Evolutionary conservation across 92 coral and sea anemone genomes (phyloP).

Genomic region (Actinernus sp.): DNA sequence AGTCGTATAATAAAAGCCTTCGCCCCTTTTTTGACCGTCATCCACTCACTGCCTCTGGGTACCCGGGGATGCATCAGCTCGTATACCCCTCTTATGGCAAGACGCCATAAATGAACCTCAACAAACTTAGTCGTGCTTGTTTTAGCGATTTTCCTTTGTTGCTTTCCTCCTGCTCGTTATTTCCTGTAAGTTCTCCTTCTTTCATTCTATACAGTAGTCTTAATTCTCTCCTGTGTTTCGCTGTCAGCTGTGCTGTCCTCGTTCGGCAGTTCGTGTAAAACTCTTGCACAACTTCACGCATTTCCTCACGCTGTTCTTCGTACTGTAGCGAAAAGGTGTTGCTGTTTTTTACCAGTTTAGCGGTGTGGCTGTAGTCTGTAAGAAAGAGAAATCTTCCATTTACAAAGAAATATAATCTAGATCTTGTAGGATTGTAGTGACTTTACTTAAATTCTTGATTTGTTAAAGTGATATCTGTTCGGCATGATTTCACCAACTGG

Average conservation of each 20-base stretch:
- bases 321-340: constrained; percentile 1
- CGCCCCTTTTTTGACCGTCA: too few species aligned
- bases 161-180: not conserved
- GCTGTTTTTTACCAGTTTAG: not conserved
- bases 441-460: too few species aligned
- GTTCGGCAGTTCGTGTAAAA: constrained; percentile 65
- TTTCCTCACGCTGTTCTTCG: constrained; percentile 45
- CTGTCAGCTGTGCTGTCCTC: constrained; percentile 45
- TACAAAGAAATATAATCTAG: too few species aligned
- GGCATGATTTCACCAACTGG: too few species aligned
- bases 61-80: too few species aligned
- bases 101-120: not conserved
- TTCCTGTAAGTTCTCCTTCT: constrained; percentile 1
- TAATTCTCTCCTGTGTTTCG: constrained; percentile 70
- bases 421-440: too few species aligned
- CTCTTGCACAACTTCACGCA: constrained; percentile 58
- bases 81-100: not conserved
- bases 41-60: too few species aligned
- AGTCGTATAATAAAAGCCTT: too few species aligned
- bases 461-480: too few species aligned
- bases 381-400: not conserved
- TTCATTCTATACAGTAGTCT: constrained; percentile 61
- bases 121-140: not conserved
- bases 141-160: too few species aligned
- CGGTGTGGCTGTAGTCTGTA: constrained; percentile 66